Conservation (phyloP, 2,113 vertebrate species). For the Campylomormyrus tamandua region DNA sequence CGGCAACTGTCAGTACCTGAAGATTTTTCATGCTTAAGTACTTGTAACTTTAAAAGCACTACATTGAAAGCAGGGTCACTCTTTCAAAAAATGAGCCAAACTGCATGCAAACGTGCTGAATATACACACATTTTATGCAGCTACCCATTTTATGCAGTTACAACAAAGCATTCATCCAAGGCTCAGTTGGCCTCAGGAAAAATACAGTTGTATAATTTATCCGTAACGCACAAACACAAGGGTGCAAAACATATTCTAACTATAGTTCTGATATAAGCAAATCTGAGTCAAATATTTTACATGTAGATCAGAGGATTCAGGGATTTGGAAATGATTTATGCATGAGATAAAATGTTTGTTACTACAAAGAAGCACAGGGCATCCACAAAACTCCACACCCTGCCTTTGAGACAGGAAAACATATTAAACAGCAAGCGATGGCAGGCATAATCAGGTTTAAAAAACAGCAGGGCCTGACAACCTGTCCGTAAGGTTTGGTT, state of each 20-base stretch:
- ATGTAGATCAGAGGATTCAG: not conserved
- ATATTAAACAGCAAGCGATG: not conserved
- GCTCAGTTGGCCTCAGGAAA: not conserved
- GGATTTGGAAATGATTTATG: not conserved
- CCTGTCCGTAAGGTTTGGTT: not conserved
- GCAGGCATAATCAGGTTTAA: not conserved
- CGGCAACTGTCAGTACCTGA: not conserved
- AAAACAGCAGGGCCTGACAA: not conserved
- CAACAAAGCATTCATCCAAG: not conserved
- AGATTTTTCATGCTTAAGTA: not conserved
- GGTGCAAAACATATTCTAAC: not conserved
- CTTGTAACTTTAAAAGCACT: not conserved
- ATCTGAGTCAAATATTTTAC: not conserved
- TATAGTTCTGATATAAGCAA: not conserved
- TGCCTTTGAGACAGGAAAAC: not conserved
- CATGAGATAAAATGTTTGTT: not conserved
- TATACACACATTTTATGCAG: not conserved
- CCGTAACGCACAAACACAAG: not conserved
- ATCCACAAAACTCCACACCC: not conserved
- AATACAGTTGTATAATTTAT: not conserved
- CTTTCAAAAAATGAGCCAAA: not conserved
- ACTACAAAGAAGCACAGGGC: not conserved
- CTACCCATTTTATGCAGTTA: not conserved
- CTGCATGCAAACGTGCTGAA: not conserved
- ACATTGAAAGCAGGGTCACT: not conserved